phyloP scores from a whole-genome alignment of 2,113 vertebrate genomes.

The Lipotes vexillifer region DNA sequence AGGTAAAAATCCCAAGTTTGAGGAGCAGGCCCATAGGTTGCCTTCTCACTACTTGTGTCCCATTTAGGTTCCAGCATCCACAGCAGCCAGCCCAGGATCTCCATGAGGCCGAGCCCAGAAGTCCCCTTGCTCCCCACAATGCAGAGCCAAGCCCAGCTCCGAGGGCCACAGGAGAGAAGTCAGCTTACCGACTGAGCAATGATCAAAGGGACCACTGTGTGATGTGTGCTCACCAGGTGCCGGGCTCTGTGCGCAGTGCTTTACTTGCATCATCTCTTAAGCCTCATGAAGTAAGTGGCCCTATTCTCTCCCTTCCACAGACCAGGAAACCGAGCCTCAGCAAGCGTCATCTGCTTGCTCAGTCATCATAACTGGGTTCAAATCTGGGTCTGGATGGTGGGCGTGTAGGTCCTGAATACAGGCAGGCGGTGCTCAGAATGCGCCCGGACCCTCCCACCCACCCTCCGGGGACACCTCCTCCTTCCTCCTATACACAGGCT shows the following conservation, averaged over 20 bases:
- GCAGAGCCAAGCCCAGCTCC: neutral
- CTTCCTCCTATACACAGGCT: neutral
- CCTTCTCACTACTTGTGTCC: neutral
- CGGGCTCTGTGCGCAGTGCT: neutral
- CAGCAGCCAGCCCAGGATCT: neutral
- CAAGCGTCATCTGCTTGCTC: neutral
- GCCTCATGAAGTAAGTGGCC: neutral
- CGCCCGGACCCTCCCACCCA: rapidly evolving
- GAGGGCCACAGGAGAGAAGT: neutral
- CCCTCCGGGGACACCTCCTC: neutral
- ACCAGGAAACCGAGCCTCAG: neutral
- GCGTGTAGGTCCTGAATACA: neutral
- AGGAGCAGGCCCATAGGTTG: rapidly evolving
- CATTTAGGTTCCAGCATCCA: neutral
- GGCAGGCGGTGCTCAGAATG: neutral
- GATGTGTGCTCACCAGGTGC: rapidly evolving
- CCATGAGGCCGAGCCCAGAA: neutral
- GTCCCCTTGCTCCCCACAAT: rapidly evolving
- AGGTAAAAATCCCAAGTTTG: neutral
- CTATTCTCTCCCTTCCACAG: neutral
- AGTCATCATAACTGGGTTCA: neutral
- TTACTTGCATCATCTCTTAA: neutral
- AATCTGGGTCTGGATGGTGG: neutral
- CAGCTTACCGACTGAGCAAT: rapidly evolving
- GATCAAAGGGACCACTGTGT: rapidly evolving